Evolutionary conservation across 2,113 vertebrate genomes (phyloP).

Genomic region (Ginglymostoma cirratum): DNA sequence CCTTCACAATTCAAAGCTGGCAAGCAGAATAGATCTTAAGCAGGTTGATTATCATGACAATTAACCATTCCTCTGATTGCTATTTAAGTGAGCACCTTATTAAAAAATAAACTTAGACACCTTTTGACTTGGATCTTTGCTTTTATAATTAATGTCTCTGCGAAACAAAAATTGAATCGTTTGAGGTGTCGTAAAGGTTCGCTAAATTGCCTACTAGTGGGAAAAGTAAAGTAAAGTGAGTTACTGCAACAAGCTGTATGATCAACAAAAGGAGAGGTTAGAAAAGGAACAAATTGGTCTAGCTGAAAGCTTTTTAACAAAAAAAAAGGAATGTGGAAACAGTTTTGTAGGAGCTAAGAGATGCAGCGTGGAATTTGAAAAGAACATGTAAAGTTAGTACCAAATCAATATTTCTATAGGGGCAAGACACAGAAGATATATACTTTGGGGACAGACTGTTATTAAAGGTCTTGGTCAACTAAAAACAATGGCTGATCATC

Average conservation of each 20-base stretch:
- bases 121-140: neutral
- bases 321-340: neutral
- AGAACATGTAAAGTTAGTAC: neutral
- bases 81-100: neutral
- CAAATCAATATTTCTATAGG: neutral
- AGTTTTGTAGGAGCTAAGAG: neutral
- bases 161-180: neutral
- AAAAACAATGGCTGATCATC: too few relatives aligned
- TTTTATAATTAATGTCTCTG: neutral
- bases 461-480: too few relatives aligned
- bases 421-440: neutral
- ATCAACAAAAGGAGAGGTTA: neutral
- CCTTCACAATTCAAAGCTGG: neutral
- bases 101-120: neutral
- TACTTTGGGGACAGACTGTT: neutral
- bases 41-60: neutral
- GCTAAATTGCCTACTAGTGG: neutral
- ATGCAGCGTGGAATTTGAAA: neutral
- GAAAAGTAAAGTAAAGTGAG: neutral
- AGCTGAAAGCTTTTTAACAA: neutral
- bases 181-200: neutral
- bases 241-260: neutral
- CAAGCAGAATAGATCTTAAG: neutral
- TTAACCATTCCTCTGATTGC: neutral
- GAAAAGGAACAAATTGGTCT: neutral